Base-by-base conservation (phyloP, 2,888 invertebrate species). In the Ormia ochracea region DNA sequence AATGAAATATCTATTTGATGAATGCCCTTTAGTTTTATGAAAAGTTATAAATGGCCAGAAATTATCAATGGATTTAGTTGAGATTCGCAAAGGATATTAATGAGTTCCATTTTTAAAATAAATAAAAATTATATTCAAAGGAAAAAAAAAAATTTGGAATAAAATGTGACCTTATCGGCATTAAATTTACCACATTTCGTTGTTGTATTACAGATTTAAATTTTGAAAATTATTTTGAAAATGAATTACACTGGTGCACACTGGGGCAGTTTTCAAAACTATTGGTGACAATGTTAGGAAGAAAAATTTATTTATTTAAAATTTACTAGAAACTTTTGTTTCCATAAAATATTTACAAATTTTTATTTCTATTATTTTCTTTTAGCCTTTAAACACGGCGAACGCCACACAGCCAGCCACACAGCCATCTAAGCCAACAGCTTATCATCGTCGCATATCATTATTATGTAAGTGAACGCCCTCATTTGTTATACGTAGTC, bases 21-120 rank as follows among this genome's bases (percentile, higher is more conserved):
- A 31, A 54, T 66, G 52, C 12, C 31, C 21, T 14, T 10, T 17
- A 31, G 17, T 41, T 10, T 0, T 19, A 41, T 19, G 5, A 23
- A 28, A 43, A 41, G 19, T 56, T 68, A 43, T 23, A 33, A 56
- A 43, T 33, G 45, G 33, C 36, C 7, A 5, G 3, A 48, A 58
- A 69, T 69, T 69, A 58, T 69, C 36, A 38, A 48, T 58, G 58
- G 48, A 43, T 6, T 21, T 21, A 21, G n/a, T n/a, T n/a, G 21
- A 12, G 12, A 50, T 50, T 50, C 28, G 50, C 9, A 50, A 50
- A 50, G 50, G 50, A 28, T 50, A 50, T 12, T 10, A 26, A n/a
- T 36, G 7, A 4, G 14, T 28, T n/a, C n/a, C n/a, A n/a, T n/a
- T 50, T 28, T 9, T 14, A 1, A 43, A 43, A 17, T 28, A 3